These are phyloP conservation scores for Psilopsiagon aurifrons DNA, from an alignment of 2,113 vertebrate genomes.

Conservation along the genomic window DNA sequence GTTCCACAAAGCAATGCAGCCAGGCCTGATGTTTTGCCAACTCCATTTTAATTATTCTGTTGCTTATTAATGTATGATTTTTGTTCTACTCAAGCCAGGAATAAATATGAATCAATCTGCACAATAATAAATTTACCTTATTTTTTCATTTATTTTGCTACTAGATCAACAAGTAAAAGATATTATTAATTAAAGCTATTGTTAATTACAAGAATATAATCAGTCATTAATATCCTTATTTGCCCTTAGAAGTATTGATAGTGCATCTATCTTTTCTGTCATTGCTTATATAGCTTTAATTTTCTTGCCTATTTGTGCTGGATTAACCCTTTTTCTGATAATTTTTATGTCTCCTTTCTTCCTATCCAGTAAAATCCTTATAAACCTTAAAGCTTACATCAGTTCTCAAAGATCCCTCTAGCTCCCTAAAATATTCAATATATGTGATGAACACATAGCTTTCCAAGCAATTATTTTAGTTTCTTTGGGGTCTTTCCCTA, in stretches of 20 bases:
- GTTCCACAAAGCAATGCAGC: neutral
- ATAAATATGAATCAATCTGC: neutral
- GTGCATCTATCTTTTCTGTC: neutral
- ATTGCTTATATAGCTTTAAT: neutral
- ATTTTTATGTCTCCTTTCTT: neutral
- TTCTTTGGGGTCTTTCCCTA: neutral
- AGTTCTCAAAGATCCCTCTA: neutral
- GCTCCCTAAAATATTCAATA: conserved; percentile 14
- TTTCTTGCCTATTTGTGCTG: neutral
- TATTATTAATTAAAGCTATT: neutral
- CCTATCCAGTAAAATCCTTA: neutral
- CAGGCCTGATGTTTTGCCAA: neutral
- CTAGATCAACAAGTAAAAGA: neutral
- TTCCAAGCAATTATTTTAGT: neutral
- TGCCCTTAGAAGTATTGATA: neutral
- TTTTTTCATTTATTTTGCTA: neutral
- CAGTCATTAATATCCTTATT: neutral
- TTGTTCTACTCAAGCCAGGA: neutral
- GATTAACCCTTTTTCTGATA: neutral
- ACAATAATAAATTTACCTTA: neutral
- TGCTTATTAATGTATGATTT: neutral
- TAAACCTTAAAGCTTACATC: neutral
- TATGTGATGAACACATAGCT: neutral
- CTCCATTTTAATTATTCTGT: neutral
- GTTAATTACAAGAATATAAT: neutral